Percentiles rank a stretch among this genome's conserved stretches.
phyloP scores from a whole-genome alignment of 2,113 vertebrate species.

The Rhombomys opimus region DNA sequence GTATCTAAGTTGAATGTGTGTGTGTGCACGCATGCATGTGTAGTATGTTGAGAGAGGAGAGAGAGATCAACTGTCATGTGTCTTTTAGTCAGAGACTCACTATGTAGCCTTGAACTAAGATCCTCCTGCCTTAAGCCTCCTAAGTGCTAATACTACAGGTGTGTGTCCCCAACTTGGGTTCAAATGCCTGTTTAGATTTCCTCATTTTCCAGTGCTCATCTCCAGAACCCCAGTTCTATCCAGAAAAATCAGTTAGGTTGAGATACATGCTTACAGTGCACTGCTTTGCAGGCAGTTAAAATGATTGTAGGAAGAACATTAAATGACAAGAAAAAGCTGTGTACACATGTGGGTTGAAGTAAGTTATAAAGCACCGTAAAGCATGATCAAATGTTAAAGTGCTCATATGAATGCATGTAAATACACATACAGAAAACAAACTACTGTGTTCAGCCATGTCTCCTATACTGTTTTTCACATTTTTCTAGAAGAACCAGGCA shows the following conservation, averaged over 20 bases:
- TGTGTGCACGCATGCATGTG: neutral
- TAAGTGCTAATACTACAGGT: neutral
- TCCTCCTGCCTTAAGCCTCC: neutral
- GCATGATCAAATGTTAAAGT: constrained; percentile 4
- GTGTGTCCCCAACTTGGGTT: neutral
- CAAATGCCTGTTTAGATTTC: neutral
- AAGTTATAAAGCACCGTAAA: constrained; percentile 24
- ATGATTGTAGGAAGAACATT: neutral
- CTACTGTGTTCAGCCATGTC: neutral
- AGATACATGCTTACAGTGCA: neutral
- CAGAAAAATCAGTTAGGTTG: neutral
- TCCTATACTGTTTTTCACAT: neutral
- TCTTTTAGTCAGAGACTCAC: neutral
- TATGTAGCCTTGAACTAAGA: neutral
- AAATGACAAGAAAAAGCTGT: neutral
- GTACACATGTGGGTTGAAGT: neutral
- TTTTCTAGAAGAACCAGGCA: neutral
- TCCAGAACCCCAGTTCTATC: neutral
- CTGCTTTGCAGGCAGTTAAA: constrained; percentile 19
- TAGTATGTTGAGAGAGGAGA: neutral
- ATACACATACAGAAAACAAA: neutral
- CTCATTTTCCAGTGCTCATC: neutral
- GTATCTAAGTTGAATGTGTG: neutral
- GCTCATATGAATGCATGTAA: neutral
- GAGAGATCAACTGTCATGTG: neutral